phyloP scores from a whole-genome alignment of 2,113 vertebrate species.

The Drymodes brunneopygia region DNA sequence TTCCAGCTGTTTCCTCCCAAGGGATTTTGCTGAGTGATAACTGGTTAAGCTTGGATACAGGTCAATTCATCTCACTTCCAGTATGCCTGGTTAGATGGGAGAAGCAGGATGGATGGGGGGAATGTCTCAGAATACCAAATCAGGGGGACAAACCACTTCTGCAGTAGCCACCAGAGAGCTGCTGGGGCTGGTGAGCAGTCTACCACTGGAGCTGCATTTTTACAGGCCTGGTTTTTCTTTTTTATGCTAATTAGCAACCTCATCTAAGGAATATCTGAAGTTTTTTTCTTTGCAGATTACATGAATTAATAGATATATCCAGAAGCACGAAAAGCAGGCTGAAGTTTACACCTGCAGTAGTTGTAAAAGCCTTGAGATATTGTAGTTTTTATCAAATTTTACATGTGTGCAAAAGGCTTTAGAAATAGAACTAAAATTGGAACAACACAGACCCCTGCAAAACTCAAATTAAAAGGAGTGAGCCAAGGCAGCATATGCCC shows the following conservation, averaged over 20 bases:
- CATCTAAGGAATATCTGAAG: background rate
- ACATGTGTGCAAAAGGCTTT: slow-evolving; percentile 23
- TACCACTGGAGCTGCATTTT: background rate
- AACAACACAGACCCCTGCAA: slow-evolving; percentile 53
- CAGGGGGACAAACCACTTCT: background rate
- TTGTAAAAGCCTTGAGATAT: slow-evolving; percentile 34
- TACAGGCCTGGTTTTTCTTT: background rate
- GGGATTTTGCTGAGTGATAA: background rate
- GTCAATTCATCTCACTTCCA: background rate
- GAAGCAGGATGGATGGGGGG: background rate
- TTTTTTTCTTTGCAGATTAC: background rate
- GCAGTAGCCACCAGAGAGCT: background rate
- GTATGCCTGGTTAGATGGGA: background rate
- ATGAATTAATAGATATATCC: background rate
- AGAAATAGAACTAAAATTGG: slow-evolving; percentile 62
- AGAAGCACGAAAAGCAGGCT: background rate
- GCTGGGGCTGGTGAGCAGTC: background rate
- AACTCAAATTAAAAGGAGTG: slow-evolving; percentile 61
- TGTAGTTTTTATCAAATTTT: slow-evolving; percentile 1
- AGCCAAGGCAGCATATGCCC: slow-evolving; percentile 60
- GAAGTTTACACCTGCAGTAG: slow-evolving; percentile 34
- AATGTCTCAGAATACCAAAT: background rate
- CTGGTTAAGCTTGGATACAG: background rate
- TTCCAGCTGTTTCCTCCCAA: background rate
- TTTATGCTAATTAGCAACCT: background rate